Percentiles rank a stretch among this genome's conserved stretches.
Evolutionary conservation across 2,797 vertebrate genomes (phyloP).

Genomic region (Myripristis murdjan): DNA sequence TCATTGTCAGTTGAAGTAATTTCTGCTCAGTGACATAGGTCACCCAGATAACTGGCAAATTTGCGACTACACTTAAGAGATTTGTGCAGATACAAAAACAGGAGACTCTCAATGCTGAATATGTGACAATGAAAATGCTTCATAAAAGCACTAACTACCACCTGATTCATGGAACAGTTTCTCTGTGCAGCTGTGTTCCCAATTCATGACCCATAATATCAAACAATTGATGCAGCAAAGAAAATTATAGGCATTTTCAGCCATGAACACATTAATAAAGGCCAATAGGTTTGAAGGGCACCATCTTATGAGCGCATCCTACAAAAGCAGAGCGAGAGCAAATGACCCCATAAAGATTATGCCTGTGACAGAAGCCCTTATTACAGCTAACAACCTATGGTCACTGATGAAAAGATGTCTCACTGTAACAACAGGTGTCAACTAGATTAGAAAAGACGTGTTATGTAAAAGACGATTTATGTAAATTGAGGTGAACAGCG

Average conservation of each 20-base stretch:
- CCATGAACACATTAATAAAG: not conserved
- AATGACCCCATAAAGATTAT: conserved; percentile 14
- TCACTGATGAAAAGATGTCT: conserved; percentile 39
- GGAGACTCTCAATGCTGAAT: too few relatives aligned
- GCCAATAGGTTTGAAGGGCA: not conserved
- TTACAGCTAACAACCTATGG: conserved; percentile 6
- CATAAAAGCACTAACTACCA: not conserved
- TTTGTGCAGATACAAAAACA: too few relatives aligned
- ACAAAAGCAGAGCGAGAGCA: not conserved
- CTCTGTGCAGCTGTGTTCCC: not conserved
- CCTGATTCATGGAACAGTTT: not conserved
- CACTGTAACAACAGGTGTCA: conserved; percentile 4
- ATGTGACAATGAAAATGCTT: not conserved
- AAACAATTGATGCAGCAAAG: not conserved
- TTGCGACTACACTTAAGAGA: too few relatives aligned
- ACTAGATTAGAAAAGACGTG: not conserved
- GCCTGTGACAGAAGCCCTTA: conserved; percentile 12
- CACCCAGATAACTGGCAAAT: too few relatives aligned
- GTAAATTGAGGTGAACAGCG: not conserved
- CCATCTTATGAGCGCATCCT: not conserved
- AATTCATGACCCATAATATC: not conserved
- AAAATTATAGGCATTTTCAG: not conserved
- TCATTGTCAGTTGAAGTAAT: too few relatives aligned
- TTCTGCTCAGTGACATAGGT: too few relatives aligned
- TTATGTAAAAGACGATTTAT: not conserved